phyloP scores from a whole-genome alignment of 1,140 invertebrate species.

The Lepidurus arcticus region DNA sequence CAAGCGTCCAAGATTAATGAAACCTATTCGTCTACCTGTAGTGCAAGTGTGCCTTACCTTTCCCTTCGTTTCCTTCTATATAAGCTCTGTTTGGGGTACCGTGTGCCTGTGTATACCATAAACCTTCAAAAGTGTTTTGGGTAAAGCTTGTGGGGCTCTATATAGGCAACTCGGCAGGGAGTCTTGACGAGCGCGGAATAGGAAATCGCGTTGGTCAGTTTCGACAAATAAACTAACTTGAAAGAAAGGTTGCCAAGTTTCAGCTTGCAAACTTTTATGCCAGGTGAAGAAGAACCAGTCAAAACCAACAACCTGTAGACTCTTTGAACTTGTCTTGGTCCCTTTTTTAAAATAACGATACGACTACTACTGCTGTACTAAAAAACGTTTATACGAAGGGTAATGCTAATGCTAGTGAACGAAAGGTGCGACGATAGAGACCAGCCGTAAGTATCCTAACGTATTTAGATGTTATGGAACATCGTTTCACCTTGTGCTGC shows the following conservation, averaged over 20 bases:
- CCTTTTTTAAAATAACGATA: too few relatives aligned
- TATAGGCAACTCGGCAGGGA: background rate
- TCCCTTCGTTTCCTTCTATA: background rate
- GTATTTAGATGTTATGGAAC: background rate
- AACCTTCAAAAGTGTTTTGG: background rate
- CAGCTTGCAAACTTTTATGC: too few relatives aligned
- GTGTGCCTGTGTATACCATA: background rate
- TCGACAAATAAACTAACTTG: background rate
- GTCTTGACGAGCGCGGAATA: background rate
- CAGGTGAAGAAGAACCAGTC: too few relatives aligned
- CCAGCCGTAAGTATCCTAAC: too few relatives aligned
- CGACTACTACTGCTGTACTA: too few relatives aligned
- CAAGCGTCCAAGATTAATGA: background rate
- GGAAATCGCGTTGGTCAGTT: conserved; percentile 13
- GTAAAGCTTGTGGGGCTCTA: background rate
- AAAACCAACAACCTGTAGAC: too few relatives aligned
- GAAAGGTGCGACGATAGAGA: too few relatives aligned
- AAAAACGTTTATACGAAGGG: too few relatives aligned
- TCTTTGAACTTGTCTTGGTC: too few relatives aligned
- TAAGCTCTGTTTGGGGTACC: background rate
- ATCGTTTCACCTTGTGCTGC: background rate
- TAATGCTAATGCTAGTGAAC: too few relatives aligned
- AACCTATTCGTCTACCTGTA: background rate
- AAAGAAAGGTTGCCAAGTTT: too few relatives aligned
- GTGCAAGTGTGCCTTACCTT: conserved; percentile 7